Conservation (phyloP, 2,797 vertebrate species). For the Erpetoichthys calabaricus region DNA sequence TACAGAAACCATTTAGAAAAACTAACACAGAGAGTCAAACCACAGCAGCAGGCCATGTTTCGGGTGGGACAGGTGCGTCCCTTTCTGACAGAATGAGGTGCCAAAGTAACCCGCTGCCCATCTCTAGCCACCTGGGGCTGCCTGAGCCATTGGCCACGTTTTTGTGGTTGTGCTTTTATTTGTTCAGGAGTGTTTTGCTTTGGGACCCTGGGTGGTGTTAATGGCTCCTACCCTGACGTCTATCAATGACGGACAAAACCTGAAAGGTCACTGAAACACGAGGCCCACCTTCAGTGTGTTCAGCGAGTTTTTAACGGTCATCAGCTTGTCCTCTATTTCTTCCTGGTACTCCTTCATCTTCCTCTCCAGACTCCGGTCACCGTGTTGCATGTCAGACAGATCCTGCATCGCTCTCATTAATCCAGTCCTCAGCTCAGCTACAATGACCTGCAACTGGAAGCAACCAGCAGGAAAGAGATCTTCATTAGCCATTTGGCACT, state of each 20-base stretch:
- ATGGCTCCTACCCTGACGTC: background rate
- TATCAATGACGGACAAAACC: background rate
- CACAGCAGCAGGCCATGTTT: too few species aligned
- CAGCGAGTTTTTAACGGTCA: constrained; percentile 80
- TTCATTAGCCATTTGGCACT: constrained; percentile 2
- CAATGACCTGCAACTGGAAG: constrained; percentile 76
- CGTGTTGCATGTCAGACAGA: constrained; percentile 67
- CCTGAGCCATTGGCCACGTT: too few species aligned
- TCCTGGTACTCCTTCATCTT: constrained; percentile 69
- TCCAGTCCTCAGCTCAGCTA: constrained; percentile 76
- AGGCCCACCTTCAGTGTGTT: constrained; percentile 77
- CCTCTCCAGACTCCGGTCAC: constrained; percentile 71
- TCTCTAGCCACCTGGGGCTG: too few species aligned
- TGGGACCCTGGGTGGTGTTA: background rate
- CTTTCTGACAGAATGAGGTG: too few species aligned
- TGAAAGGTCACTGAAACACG: constrained; percentile 6
- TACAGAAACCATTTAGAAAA: too few species aligned
- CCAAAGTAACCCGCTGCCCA: too few species aligned
- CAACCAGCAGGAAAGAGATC: background rate
- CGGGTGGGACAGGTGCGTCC: too few species aligned
- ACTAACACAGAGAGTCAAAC: too few species aligned
- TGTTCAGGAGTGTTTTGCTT: too few species aligned
- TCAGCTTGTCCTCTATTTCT: constrained; percentile 79
- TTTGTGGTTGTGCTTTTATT: too few species aligned
- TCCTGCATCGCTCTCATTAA: constrained; percentile 72